Base-by-base conservation (phyloP, 2,797 vertebrate genomes). In the Paedocypris micromegethes region DNA sequence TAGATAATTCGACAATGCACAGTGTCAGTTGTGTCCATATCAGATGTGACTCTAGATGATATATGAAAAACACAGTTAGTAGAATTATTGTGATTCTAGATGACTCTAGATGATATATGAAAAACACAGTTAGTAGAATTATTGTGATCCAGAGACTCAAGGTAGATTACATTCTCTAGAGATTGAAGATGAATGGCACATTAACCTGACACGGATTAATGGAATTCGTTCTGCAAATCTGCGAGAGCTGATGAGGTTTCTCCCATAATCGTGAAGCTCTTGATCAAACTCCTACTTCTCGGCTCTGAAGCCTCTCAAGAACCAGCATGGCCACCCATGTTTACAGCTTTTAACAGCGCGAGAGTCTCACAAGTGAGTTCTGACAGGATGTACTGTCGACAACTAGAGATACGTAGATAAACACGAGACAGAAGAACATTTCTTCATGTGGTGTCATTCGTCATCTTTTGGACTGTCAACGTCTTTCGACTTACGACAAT, bases 201-300 rank as follows among this genome's bases (percentile, higher is more conserved):
- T 65, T 72, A 83, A 77, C 64, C 65, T 66, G 60, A 77, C 56
- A 80, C 84, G 62, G 86, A 87, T 88, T 81, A 86, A 84, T 86
- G 81, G 75, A 76, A 51, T 51, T 61, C 60, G 51, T 65, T 60
- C 9, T 55, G 47, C 58, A 53, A 53, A 52, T 55, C 38, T 57
- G 57, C 41, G 38, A 61, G 49, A 37, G 51, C 6, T 47, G 45
- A 50, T 3, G 6, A 9, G 45, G 46, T 57, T 6, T 63, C 44
- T 47, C 38, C 5, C 6, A 43, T 68, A 48, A 56, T 6, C 48
- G 46, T 62, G 42, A 62, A 55, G 39, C 41, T 55, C 43, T 8
- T 5, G 2, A 46, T 9, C 58, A 9, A 40, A 64, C 6, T 45
- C 4, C 6, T 60, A 23, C 23, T 23, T 23, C 23, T 23, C 23